phyloP scores from a whole-genome alignment of 2,113 vertebrate species.

The Hoplias malabaricus region DNA sequence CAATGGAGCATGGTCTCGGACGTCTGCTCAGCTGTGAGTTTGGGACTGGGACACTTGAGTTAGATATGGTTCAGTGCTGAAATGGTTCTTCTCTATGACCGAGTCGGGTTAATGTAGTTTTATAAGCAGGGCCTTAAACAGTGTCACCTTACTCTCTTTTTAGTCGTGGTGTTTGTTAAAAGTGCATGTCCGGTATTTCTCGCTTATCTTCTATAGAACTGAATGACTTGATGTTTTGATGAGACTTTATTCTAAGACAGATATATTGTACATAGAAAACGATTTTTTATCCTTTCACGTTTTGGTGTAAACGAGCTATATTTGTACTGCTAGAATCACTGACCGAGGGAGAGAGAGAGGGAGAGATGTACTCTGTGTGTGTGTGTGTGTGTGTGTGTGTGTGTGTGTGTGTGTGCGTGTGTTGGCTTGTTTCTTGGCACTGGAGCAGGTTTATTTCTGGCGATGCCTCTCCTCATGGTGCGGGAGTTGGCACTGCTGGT shows the following conservation, averaged over 20 bases:
- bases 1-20: too few relatives aligned
- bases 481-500: constrained; percentile 42
- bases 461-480: constrained; percentile 41
- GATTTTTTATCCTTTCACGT: neutral
- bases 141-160: too few relatives aligned
- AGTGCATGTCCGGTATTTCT: too few relatives aligned
- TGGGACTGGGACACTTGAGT: too few relatives aligned
- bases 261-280: neutral
- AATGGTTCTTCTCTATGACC: too few relatives aligned
- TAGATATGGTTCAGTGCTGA: too few relatives aligned
- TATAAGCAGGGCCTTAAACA: too few relatives aligned
- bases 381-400: neutral
- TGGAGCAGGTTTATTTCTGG: constrained; percentile 46
- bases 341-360: neutral
- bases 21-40: too few relatives aligned
- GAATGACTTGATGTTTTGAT: neutral
- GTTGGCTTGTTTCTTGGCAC: constrained; percentile 45
- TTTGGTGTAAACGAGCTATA: constrained; percentile 11
- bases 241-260: neutral
- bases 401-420: constrained; percentile 15
- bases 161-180: too few relatives aligned
- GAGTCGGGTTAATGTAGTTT: too few relatives aligned
- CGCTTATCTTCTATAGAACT: neutral
- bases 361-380: neutral
- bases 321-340: constrained; percentile 9